Evolutionary conservation across 2,113 vertebrate species (phyloP).

Genomic region (Epinephelus moara): DNA sequence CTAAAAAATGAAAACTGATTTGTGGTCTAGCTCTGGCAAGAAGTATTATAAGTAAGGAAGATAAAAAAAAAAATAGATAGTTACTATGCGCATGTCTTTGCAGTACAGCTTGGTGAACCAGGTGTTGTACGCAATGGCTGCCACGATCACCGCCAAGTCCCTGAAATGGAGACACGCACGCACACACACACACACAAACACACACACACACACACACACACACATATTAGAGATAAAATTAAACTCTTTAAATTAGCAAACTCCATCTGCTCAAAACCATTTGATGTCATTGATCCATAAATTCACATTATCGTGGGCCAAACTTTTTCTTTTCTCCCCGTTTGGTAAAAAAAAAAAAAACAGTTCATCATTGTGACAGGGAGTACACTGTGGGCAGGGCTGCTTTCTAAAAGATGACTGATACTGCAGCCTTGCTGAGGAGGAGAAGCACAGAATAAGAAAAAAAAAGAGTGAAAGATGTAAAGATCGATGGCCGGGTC

Average conservation of each 20-base stretch:
- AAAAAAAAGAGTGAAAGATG: constrained; percentile 27
- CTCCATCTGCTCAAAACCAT: constrained; percentile 67
- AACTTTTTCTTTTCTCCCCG: constrained; percentile 52
- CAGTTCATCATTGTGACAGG: constrained; percentile 74
- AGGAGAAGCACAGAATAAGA: constrained; percentile 29
- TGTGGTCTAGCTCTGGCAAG: constrained; percentile 20
- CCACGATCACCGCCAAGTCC: constrained; percentile 93
- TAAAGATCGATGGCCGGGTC: constrained; percentile 73
- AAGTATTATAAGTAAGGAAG: constrained; percentile 7
- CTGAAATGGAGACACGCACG: constrained; percentile 77
- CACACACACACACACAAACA: constrained; percentile 17
- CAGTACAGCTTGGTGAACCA: constrained; percentile 95
- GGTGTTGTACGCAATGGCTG: constrained; percentile 93
- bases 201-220: constrained; percentile 36
- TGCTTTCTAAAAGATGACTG: constrained; percentile 75
- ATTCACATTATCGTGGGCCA: constrained; percentile 64
- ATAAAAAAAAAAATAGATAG: constrained; percentile 32
- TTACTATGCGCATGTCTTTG: constrained; percentile 92
- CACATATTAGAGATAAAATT: constrained; percentile 42
- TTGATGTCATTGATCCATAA: constrained; percentile 72
- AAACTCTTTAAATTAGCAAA: constrained; percentile 61
- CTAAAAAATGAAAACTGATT: background rate
- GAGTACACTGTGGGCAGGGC: constrained; percentile 54
- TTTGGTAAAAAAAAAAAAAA: constrained; percentile 46
- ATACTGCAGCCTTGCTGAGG: constrained; percentile 66